These are phyloP conservation scores for Aphelenchoides besseyi DNA, from an alignment of 1,140 invertebrate genomes.

Conservation along the genomic window DNA sequence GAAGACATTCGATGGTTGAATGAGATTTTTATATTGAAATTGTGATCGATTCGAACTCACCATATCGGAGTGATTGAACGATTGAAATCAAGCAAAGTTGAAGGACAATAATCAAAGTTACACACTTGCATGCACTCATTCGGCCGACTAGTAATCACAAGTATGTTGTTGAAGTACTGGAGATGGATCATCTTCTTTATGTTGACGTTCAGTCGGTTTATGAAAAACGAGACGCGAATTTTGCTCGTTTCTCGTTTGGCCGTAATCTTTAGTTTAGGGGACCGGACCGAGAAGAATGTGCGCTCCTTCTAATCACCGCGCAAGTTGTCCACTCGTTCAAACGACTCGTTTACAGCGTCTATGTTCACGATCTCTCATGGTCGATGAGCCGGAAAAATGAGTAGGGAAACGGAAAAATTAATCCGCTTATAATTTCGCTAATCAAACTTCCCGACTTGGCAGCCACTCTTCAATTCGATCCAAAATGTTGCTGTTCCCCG, in stretches of 20 bases:
- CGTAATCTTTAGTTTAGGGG: not conserved
- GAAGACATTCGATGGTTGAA: not conserved
- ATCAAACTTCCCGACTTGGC: too few species aligned
- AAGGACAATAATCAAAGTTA: not conserved
- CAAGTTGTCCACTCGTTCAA: not conserved
- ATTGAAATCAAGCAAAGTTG: not conserved
- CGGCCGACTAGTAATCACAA: too few species aligned
- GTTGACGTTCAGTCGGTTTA: not conserved
- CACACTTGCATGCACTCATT: too few species aligned
- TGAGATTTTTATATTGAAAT: not conserved
- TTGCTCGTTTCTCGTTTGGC: not conserved
- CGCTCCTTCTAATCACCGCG: not conserved
- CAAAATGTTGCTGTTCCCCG: too few species aligned
- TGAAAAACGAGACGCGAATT: conserved; percentile 1
- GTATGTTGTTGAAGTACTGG: not conserved
- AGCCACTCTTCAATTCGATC: too few species aligned
- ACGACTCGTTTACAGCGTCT: not conserved
- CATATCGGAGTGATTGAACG: not conserved
- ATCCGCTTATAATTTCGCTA: too few species aligned
- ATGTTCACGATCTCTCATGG: too few species aligned
- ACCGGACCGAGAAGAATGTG: not conserved
- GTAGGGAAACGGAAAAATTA: too few species aligned
- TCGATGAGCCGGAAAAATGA: too few species aligned
- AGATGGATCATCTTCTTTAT: not conserved
- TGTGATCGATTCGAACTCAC: not conserved